A percentile compares a stretch with the other conserved stretches of the same genome.
phyloP scores from a whole-genome alignment of 2,797 vertebrate species.

The Pangasius larnaudii region DNA sequence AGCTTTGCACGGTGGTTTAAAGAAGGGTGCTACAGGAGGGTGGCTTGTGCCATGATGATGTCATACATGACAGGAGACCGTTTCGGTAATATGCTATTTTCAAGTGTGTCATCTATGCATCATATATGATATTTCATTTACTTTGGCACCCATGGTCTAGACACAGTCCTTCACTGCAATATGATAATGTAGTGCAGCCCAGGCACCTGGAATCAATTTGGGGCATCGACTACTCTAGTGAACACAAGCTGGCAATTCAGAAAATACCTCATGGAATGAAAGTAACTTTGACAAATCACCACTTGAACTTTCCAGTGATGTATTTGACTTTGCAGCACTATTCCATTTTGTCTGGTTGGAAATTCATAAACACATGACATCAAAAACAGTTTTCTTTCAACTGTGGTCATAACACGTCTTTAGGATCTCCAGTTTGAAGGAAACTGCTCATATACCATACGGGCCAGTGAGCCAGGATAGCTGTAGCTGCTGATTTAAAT shows the following conservation, averaged over 20 bases:
- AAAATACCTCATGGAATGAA: slow-evolving; percentile 39
- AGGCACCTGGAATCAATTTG: slow-evolving; percentile 70
- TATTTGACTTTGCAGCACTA: slow-evolving; percentile 54
- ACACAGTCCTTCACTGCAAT: slow-evolving; percentile 61
- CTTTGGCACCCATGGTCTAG: slow-evolving; percentile 63
- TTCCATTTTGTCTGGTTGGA: slow-evolving; percentile 42
- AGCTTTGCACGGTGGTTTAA: not conserved
- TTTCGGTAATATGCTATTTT: slow-evolving; percentile 62
- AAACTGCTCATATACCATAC: slow-evolving; percentile 6
- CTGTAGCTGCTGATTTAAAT: slow-evolving; percentile 2
- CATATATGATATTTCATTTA: slow-evolving; percentile 64
- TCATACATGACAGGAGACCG: slow-evolving; percentile 59
- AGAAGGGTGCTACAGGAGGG: slow-evolving; percentile 18
- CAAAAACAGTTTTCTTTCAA: slow-evolving; percentile 36
- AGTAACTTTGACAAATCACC: slow-evolving; percentile 51
- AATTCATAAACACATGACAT: slow-evolving; percentile 51
- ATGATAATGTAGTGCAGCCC: slow-evolving; percentile 55
- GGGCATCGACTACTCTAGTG: slow-evolving; percentile 42
- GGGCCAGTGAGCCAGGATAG: not conserved
- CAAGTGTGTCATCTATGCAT: slow-evolving; percentile 59
- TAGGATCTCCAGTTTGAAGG: not conserved
- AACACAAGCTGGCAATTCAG: slow-evolving; percentile 45
- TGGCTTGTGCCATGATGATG: slow-evolving; percentile 59
- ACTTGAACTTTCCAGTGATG: slow-evolving; percentile 58
- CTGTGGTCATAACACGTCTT: slow-evolving; percentile 23